Conservation (phyloP, 2,888 invertebrate genomes). For the Congeria kusceri region DNA sequence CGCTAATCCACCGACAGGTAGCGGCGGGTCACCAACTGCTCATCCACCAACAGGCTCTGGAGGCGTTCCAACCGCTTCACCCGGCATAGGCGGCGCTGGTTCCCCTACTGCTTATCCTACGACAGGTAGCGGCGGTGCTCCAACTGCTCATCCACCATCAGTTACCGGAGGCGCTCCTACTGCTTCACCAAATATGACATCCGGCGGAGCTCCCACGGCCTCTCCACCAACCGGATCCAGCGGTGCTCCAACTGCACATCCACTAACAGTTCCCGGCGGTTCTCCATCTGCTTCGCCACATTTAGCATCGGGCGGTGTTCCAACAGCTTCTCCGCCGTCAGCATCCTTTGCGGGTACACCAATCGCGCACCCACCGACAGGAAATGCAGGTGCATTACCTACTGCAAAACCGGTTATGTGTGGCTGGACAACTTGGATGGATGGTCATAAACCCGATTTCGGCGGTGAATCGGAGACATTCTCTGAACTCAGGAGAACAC, state of each 20-base stretch:
- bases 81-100: neutral
- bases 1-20: conserved; percentile 26
- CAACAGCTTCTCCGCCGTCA: conserved; percentile 46
- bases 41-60: conserved; percentile 20
- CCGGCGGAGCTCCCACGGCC: neutral
- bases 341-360: conserved; percentile 34
- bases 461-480: conserved; percentile 81
- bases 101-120: neutral
- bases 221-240: neutral
- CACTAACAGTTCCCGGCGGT: conserved; percentile 28
- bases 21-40: conserved; percentile 51
- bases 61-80: neutral
- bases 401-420: conserved; percentile 79
- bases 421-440: conserved; percentile 94
- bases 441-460: conserved; percentile 84
- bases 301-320: conserved; percentile 55
- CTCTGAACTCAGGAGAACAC: conserved; percentile 57
- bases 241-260: conserved; percentile 41
- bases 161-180: no score
- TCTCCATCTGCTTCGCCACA: conserved; percentile 62
- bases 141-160: neutral
- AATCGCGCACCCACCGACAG: conserved; percentile 44
- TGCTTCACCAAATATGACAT: no score
- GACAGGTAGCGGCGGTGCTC: neutral
- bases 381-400: conserved; percentile 29